Percentiles rank a stretch among this genome's conserved stretches.
These are phyloP conservation scores for Sparus aurata DNA, from an alignment of 2,797 vertebrate species.

Conservation along the genomic window DNA sequence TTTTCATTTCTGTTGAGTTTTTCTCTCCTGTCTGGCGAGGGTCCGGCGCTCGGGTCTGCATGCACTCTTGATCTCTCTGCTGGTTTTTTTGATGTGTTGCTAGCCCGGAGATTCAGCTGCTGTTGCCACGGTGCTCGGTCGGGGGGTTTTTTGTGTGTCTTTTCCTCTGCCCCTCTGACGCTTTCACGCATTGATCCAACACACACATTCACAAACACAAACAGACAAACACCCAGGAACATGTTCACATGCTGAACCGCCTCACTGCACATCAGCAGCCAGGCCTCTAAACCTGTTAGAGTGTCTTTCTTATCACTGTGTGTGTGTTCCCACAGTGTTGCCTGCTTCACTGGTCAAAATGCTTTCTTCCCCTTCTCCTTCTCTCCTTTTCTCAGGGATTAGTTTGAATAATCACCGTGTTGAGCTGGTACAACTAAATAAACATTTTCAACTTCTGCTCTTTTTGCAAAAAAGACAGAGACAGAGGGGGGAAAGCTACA, in stretches of 20 bases:
- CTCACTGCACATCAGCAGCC: conserved; percentile 33
- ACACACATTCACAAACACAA: conserved; percentile 12
- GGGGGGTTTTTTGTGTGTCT: background rate
- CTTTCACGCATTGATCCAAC: conserved; percentile 35
- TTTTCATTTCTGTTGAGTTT: conserved; percentile 8
- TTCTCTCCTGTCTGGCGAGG: conserved; percentile 20
- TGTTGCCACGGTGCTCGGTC: conserved; percentile 33
- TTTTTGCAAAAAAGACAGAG: conserved; percentile 36
- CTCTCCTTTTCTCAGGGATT: conserved; percentile 31
- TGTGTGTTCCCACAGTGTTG: conserved; percentile 35
- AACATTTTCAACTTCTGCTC: background rate
- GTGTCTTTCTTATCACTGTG: conserved; percentile 16
- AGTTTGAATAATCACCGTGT: conserved; percentile 45
- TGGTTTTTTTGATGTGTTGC: conserved; percentile 32
- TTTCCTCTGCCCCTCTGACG: conserved; percentile 26
- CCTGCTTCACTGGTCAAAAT: conserved; percentile 46
- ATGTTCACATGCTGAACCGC: conserved; percentile 26
- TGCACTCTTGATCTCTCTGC: conserved; percentile 45
- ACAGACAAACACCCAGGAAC: conserved; percentile 14
- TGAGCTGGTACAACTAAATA: conserved; percentile 34
- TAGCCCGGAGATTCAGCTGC: conserved; percentile 18
- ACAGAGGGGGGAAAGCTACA: conserved; percentile 38
- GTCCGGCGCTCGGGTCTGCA: conserved; percentile 34
- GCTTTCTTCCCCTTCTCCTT: background rate
- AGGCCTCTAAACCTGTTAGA: conserved; percentile 25